Base-by-base conservation (phyloP, 2,888 invertebrate species). In the Poecilus cupreus region DNA sequence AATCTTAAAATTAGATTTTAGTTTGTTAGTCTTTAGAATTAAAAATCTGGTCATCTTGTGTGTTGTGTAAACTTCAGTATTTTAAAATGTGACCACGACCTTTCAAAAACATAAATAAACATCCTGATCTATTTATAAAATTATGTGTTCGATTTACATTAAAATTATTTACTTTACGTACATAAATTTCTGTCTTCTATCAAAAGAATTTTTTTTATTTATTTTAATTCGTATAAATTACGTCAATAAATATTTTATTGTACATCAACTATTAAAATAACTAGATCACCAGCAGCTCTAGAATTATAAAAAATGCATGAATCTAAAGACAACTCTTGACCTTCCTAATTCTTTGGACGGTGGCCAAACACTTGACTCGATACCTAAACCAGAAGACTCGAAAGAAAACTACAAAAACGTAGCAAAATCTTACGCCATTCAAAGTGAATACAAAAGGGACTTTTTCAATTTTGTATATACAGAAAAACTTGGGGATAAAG, bases 311-410 rank as follows among this genome's bases (percentile, higher is more conserved):
- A 60, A 68, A 68, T 68, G 37, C 37, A 68, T 18, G 11, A 37
- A 68, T 68, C 32, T 68, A 37, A 68, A 32, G 64, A 68, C 64
- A 68, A 39, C 39, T 39, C 64, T 68, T 68, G 64, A 68, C 64
- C 64, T 68, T 68, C 64, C 18, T 68, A 68, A 37, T 37, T 37
- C 64, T 37, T 37, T 68, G 64, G 64, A 32, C n/a, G 5, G 2
- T 13, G 18, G 64, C 64, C 64, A 68, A 68, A 68, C 37, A 68
- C 64, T 68, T 68, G 32, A 16, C 64, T 68, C 64, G 16, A 68
- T 68, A 68, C 16, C 64, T 37, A 39, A 68, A 68, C 10, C 37
- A 37, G 37, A 16, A 13, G 1, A 68, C 32, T n/a, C 37, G n/a
- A 20, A 32, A 3, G 18, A 16, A 32, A 16, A 6, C 32, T 68